These are phyloP conservation scores for Glyphotaelius pellucidus DNA, from an alignment of 2,888 invertebrate species.

Conservation along the genomic window DNA sequence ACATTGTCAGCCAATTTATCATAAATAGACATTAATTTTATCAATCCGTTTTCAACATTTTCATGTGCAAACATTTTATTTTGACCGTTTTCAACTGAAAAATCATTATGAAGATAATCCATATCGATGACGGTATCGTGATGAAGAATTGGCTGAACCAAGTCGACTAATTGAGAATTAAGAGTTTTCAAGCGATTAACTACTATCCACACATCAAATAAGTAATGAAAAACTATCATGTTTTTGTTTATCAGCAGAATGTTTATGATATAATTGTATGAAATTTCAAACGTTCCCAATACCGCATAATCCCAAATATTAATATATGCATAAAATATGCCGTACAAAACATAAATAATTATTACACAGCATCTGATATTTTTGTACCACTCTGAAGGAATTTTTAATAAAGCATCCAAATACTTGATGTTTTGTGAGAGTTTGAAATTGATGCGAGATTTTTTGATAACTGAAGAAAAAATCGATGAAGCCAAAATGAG, in stretches of 20 bases:
- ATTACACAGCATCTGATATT: not conserved
- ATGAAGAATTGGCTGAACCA: not conserved
- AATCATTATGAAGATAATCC: not conserved
- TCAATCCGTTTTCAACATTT: not conserved
- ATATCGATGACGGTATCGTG: not conserved
- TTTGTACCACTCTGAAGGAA: not conserved
- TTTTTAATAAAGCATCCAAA: not conserved
- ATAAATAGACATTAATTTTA: not conserved
- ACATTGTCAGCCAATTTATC: slow-evolving; percentile 29
- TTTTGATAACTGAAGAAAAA: not conserved
- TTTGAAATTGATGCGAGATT: not conserved
- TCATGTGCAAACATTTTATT: not conserved
- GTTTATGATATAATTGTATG: not conserved
- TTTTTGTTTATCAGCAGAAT: not conserved
- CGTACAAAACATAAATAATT: not conserved
- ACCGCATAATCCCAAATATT: not conserved
- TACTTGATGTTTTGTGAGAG: not conserved
- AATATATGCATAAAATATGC: not conserved
- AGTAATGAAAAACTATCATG: not conserved
- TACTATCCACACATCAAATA: not conserved
- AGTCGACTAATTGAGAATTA: not conserved
- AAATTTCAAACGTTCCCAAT: not conserved
- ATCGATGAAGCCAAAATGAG: not conserved
- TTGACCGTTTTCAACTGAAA: not conserved
- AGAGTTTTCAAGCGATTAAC: not conserved